These are phyloP conservation scores for Gobius niger DNA, from an alignment of 2,113 vertebrate species.

Conservation along the genomic window DNA sequence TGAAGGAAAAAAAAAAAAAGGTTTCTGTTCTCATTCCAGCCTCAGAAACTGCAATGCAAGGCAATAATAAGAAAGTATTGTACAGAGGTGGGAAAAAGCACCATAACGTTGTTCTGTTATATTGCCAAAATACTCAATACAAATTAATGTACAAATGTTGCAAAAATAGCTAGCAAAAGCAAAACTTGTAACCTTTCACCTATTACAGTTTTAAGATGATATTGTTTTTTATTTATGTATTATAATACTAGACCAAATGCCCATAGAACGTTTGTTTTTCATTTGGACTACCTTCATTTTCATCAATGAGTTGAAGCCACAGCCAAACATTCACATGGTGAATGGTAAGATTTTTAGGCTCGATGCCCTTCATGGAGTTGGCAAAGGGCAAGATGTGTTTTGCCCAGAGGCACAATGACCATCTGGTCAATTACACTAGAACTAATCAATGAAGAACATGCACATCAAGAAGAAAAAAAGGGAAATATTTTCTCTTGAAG, in stretches of 20 bases:
- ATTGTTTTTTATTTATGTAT: too few species aligned
- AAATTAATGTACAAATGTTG: too few species aligned
- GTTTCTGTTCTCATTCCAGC: not conserved
- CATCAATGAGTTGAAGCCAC: not conserved
- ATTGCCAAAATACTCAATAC: not conserved
- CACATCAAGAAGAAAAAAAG: too few species aligned
- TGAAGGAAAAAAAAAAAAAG: not conserved
- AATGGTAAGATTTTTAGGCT: not conserved
- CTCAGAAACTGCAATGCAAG: not conserved
- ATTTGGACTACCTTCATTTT: too few species aligned
- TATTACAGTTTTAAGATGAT: too few species aligned
- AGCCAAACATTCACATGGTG: not conserved
- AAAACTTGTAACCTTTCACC: too few species aligned
- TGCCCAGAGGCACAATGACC: not conserved
- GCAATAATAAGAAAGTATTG: slow-evolving; percentile 21
- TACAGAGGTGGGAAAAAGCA: not conserved
- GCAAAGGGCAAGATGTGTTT: not conserved
- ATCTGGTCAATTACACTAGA: too few species aligned
- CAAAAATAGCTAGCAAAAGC: too few species aligned
- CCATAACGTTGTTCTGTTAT: not conserved
- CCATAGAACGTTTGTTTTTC: too few species aligned
- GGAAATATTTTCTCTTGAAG: too few species aligned
- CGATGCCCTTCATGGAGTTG: not conserved
- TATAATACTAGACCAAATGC: too few species aligned
- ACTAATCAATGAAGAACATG: not conserved